phyloP scores from a whole-genome alignment of 2,113 vertebrate genomes.

The Catharus bicknelli region DNA sequence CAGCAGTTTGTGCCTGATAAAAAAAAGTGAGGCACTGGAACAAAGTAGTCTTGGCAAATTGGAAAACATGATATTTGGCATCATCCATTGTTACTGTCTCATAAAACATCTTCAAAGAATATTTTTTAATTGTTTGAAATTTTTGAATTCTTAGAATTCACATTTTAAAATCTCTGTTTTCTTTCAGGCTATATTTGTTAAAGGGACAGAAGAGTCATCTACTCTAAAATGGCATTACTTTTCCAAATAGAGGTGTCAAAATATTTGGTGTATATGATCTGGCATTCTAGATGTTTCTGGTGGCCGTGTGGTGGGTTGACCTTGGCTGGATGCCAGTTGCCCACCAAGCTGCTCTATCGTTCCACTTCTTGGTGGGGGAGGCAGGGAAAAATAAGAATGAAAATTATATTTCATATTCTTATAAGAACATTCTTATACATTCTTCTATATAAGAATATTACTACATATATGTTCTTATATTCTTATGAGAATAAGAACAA shows the following conservation, averaged over 20 bases:
- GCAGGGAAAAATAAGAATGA: not conserved
- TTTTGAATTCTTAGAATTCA: not conserved
- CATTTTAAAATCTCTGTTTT: not conserved
- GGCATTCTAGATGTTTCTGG: not conserved
- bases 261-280: not conserved
- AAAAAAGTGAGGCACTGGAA: not conserved
- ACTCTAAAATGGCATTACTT: not conserved
- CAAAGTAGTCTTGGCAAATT: constrained; percentile 52
- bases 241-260: not conserved
- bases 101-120: constrained; percentile 60
- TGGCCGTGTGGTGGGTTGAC: not conserved
- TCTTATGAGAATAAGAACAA: not conserved
- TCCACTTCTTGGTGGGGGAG: fast-evolving
- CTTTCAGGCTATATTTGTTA: not conserved
- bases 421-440: no score
- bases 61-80: constrained; percentile 21
- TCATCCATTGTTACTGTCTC: constrained; percentile 58
- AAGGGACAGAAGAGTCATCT: not conserved
- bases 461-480: no score
- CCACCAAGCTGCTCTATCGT: not conserved
- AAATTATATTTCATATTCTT: not conserved
- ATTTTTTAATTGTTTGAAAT: not conserved
- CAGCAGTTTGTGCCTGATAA: constrained; percentile 30
- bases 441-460: no score
- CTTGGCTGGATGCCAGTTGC: not conserved